Conservation (phyloP, 2,113 vertebrate species). For the Catharus bicknelli region DNA sequence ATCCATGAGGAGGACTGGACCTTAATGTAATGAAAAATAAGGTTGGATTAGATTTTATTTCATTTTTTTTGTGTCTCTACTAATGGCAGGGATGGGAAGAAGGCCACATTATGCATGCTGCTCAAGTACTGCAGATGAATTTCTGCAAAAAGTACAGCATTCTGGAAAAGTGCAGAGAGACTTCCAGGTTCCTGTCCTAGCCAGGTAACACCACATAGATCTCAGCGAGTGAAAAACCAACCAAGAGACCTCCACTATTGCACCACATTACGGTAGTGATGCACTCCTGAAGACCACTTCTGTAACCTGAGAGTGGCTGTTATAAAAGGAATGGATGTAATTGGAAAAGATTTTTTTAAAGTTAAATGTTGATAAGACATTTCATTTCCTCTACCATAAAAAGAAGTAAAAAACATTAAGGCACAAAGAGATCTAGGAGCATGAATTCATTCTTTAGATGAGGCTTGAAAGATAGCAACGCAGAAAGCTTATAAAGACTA, state of each 20-base stretch:
- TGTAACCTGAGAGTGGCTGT: neutral
- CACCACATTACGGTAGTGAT: neutral
- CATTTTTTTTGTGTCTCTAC: rapidly evolving
- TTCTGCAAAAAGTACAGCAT: neutral
- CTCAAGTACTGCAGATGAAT: neutral
- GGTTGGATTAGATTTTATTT: neutral
- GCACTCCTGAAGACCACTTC: neutral
- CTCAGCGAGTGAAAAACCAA: neutral
- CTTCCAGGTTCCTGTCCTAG: neutral
- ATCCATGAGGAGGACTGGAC: neutral
- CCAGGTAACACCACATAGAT: neutral
- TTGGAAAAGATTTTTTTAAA: neutral
- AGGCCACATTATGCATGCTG: neutral
- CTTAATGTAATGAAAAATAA: neutral
- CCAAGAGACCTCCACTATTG: neutral
- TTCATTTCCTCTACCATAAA: neutral
- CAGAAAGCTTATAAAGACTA: neutral
- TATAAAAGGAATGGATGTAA: neutral
- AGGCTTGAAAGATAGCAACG: neutral
- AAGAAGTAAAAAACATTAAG: neutral
- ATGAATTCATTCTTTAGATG: neutral
- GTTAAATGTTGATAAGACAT: neutral
- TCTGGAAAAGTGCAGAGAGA: neutral
- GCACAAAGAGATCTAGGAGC: neutral
- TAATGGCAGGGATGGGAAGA: neutral